These are phyloP conservation scores for Galeopsomyia nigrocyanea DNA, from an alignment of 2,888 invertebrate genomes.

Conservation along the genomic window DNA sequence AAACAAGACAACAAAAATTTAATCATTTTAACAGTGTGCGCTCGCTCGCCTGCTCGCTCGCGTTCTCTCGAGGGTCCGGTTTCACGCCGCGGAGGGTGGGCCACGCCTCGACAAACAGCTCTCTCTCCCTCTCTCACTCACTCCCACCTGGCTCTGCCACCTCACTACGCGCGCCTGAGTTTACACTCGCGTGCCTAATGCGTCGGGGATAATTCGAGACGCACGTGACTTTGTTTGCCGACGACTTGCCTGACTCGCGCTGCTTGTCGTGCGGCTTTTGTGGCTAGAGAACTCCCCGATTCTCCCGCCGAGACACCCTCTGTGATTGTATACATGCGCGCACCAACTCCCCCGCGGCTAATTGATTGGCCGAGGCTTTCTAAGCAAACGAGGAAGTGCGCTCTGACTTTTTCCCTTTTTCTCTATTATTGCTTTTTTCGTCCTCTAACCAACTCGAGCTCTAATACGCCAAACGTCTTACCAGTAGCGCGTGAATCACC, in stretches of 20 bases:
- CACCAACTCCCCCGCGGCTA: too few species aligned
- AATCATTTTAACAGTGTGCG: constrained; percentile 23
- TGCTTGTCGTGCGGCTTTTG: too few species aligned
- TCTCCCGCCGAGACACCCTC: too few species aligned
- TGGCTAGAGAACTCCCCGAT: too few species aligned
- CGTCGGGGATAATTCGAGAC: constrained; percentile 19
- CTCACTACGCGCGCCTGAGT: background rate
- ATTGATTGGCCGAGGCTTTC: too few species aligned
- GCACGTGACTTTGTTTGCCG: constrained; percentile 17
- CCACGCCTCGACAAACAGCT: constrained; percentile 16
- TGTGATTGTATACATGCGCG: too few species aligned
- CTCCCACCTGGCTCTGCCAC: constrained; percentile 16
- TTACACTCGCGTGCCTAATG: constrained; percentile 6
- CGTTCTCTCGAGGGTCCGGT: constrained; percentile 28
- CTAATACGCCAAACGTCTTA: too few species aligned
- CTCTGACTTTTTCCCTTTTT: too few species aligned
- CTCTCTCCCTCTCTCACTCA: background rate
- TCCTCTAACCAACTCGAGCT: too few species aligned
- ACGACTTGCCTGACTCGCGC: constrained; percentile 3
- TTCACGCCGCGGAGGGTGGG: constrained; percentile 32
- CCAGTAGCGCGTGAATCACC: too few species aligned
- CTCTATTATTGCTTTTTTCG: too few species aligned
- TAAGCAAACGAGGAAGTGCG: too few species aligned
- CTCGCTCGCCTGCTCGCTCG: background rate
- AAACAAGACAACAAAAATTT: constrained; percentile 22